Percentiles rank a stretch among this genome's conserved stretches.
phyloP scores from a whole-genome alignment of 2,888 invertebrate species.

The Drosophila macrospina region DNA sequence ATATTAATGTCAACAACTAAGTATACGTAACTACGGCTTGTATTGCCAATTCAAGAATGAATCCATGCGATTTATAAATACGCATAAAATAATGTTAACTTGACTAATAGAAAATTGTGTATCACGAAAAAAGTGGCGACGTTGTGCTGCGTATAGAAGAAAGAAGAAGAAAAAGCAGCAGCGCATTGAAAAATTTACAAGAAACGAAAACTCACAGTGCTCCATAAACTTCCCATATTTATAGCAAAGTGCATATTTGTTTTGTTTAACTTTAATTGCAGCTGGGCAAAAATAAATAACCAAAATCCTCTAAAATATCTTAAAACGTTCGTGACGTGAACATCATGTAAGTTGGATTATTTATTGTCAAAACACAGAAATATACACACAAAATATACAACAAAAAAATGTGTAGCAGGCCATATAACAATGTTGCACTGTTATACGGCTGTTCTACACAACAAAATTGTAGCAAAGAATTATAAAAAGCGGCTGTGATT shows the following conservation, averaged over 20 bases:
- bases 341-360: slow-evolving; percentile 56
- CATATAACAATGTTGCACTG: slow-evolving; percentile 38
- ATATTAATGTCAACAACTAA: slow-evolving; percentile 43
- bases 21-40: slow-evolving; percentile 9
- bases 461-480: slow-evolving; percentile 61
- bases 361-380: slow-evolving; percentile 45
- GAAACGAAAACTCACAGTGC: slow-evolving; percentile 47
- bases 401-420: slow-evolving; percentile 29
- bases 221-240: slow-evolving; percentile 28
- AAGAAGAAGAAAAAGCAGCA: slow-evolving; percentile 46
- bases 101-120: slow-evolving; percentile 40
- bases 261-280: slow-evolving; percentile 49
- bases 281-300: slow-evolving; percentile 34
- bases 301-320: slow-evolving; percentile 24
- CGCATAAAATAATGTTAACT: slow-evolving; percentile 3
- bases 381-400: slow-evolving; percentile 13
- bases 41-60: slow-evolving; percentile 3
- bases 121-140: slow-evolving; percentile 61
- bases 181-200: slow-evolving; percentile 52
- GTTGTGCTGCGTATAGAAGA: slow-evolving; percentile 48
- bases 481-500: slow-evolving; percentile 58
- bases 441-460: slow-evolving; percentile 63
- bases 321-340: slow-evolving; percentile 25
- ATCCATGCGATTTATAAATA: not conserved
- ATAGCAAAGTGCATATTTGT: slow-evolving; percentile 52